Conservation (phyloP, 1,140 invertebrate species). For the Tyrophagus putrescentiae region DNA sequence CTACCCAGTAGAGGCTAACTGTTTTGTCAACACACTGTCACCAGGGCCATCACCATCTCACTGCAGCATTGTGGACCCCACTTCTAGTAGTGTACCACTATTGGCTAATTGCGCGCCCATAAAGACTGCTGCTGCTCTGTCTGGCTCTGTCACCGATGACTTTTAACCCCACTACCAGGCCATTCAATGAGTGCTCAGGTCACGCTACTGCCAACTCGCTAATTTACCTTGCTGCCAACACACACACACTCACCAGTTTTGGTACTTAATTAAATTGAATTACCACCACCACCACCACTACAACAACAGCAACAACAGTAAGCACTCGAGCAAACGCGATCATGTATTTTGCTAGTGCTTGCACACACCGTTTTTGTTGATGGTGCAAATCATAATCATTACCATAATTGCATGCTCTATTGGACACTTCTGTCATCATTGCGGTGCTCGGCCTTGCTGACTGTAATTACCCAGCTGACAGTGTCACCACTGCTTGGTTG, state of each 20-base stretch:
- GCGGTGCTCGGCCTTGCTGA: too few relatives aligned
- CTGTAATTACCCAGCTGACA: too few relatives aligned
- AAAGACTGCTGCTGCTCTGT: neutral
- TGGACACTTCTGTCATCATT: neutral
- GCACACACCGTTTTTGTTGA: too few relatives aligned
- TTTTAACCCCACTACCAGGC: neutral
- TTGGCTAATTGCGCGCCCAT: neutral
- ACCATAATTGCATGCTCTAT: constrained; percentile 3
- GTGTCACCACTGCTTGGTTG: too few relatives aligned
- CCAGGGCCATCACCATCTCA: neutral
- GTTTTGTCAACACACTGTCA: constrained; percentile 4
- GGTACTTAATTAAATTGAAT: constrained; percentile 16
- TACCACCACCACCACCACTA: too few relatives aligned
- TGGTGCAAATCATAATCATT: constrained; percentile 2
- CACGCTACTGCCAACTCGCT: neutral
- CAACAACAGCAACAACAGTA: neutral
- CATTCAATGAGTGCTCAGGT: neutral
- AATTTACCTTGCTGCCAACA: too few relatives aligned
- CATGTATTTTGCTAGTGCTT: neutral
- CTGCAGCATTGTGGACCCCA: neutral
- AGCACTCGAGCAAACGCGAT: neutral
- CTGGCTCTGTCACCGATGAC: neutral
- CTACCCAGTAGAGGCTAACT: neutral
- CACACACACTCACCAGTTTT: neutral
- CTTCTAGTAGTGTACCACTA: neutral